Conservation (phyloP, 2,113 vertebrate species). For the Marmota monax region DNA sequence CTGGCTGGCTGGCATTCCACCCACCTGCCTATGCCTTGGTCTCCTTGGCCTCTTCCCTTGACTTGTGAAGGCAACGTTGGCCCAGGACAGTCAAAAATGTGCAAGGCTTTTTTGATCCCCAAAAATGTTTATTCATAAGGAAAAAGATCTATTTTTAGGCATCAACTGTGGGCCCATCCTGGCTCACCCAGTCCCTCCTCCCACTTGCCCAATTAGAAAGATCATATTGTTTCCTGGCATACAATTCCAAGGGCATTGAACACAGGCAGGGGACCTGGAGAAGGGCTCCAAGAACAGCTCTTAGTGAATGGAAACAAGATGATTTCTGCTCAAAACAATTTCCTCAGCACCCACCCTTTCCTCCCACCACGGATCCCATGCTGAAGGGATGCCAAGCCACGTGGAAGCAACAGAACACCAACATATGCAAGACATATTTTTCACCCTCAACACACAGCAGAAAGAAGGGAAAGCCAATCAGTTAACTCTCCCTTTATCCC, state of each 20-base stretch:
- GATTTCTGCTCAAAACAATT: conserved; percentile 78
- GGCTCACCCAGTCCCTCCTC: conserved; percentile 60
- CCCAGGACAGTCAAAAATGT: neutral
- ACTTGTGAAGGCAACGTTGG: neutral
- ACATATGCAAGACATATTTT: conserved; percentile 55
- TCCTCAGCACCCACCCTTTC: conserved; percentile 75
- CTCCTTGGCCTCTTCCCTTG: neutral
- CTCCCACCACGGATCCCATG: conserved; percentile 68
- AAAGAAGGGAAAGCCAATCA: neutral
- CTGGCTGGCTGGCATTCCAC: neutral
- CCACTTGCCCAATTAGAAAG: conserved; percentile 75
- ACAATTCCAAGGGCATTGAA: conserved; percentile 69
- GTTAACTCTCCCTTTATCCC: conserved; percentile 44
- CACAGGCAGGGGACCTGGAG: conserved; percentile 60
- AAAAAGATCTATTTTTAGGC: conserved; percentile 74
- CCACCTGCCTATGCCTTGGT: neutral
- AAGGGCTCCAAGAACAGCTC: conserved; percentile 74
- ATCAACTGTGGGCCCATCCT: conserved; percentile 24
- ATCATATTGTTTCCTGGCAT: conserved; percentile 76
- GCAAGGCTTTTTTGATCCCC: neutral
- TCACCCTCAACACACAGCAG: conserved; percentile 9
- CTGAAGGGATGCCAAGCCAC: conserved; percentile 71
- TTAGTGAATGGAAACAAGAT: conserved; percentile 79
- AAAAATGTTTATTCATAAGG: conserved; percentile 61
- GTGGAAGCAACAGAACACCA: conserved; percentile 61